Evolutionary conservation across 1,140 invertebrate species (phyloP), one percentile per base, ranked within the genome.

Genomic region (Drosophila dunni): DNA sequence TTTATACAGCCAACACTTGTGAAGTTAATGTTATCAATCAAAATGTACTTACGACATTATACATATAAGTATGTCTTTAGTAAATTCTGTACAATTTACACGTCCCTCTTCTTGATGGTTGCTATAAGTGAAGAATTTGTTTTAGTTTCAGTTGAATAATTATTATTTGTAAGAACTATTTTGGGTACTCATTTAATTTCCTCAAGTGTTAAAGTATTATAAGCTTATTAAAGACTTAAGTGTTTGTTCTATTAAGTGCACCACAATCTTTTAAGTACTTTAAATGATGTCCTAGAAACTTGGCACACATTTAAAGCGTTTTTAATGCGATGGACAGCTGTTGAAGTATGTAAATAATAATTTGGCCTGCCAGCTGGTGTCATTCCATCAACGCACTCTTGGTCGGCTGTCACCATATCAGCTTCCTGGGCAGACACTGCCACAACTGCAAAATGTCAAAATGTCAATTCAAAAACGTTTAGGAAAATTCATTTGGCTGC

Each of bases 401-500:
- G 81, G 73, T 77, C 79, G 88, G 66, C 82, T 86, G 82, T 82
- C 83, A 61, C 79, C 83, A 58, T 66, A 79, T 65, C 72, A 38
- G 69, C 64, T 84, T 84, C 81, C 81, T 85, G 57, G 67, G 70
- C 60, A 24, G 54, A 53, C 63, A 51, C 40, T 17, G 44, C 36
- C 56, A 20, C 72, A 69, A 54, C 71, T 83, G 73, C 69, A 75
- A 83, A 88, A 86, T 83, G 83, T 88, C 83, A 83, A 86, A 86
- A 88, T 86, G 83, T 86, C 83, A 86, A 86, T 86, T 88, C 54
- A 63, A 88, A 86, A 86, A 79, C 83, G 83, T 88, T 86, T 86
- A 83, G 83, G 65, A 72, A 60, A 75, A 81, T 75, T 70, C 71
- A 38, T 72, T 64, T 72, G 60, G 57, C 57, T 67, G 74, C 61